Conservation (phyloP, 2,113 vertebrate species). For the Clarias batrachus region DNA sequence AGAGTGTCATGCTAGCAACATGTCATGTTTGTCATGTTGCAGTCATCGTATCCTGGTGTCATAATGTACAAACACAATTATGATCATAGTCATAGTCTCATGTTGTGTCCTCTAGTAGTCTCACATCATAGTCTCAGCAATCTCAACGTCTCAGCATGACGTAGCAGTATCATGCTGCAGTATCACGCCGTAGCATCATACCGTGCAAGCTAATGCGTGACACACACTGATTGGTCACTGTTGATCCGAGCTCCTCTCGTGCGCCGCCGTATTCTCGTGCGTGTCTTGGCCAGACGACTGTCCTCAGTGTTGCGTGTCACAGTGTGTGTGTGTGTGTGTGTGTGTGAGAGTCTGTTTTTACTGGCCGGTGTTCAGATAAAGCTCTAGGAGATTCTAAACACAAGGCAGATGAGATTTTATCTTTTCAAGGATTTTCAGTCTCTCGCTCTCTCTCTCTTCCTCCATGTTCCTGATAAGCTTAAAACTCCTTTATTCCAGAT, state of each 20-base stretch:
- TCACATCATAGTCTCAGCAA: background rate
- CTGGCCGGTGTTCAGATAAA: conserved; percentile 57
- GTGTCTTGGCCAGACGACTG: background rate
- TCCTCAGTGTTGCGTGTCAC: conserved; percentile 38
- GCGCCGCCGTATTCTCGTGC: background rate
- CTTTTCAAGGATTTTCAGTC: conserved; percentile 45
- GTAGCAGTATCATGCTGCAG: background rate
- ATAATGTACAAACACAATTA: background rate
- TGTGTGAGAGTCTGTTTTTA: conserved; percentile 32
- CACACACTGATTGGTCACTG: background rate
- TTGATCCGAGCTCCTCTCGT: background rate
- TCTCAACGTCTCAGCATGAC: background rate
- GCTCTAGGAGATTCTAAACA: conserved; percentile 58
- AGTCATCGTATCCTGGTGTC: background rate
- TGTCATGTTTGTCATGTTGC: background rate
- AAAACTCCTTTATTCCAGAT: conserved; percentile 30
- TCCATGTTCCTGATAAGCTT: conserved; percentile 57
- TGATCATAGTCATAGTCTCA: background rate
- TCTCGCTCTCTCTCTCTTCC: conserved; percentile 48
- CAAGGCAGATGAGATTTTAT: conserved; percentile 57
- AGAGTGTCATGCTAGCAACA: too few species aligned
- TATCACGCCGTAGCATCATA: background rate
- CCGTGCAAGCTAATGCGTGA: background rate
- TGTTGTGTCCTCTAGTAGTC: background rate
- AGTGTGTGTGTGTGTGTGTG: conserved; percentile 50